phyloP scores from a whole-genome alignment of 1,140 invertebrate genomes.

The Nasonia vitripennis region DNA sequence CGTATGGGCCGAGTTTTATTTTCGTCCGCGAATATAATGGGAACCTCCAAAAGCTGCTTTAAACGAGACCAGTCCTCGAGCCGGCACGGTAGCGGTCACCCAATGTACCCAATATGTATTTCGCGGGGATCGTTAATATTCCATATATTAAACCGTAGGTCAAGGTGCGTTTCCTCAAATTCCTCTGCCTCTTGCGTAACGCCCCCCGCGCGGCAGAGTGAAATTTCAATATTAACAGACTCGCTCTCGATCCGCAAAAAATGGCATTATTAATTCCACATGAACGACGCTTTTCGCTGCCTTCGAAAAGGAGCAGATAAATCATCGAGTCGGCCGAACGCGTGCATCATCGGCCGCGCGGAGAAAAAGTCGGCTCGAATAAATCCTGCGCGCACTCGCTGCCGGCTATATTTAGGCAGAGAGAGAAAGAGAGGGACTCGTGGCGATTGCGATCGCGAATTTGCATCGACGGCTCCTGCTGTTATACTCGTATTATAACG shows the following conservation, averaged over 20 bases:
- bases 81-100: not conserved
- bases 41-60: too few relatives aligned
- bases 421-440: too few relatives aligned
- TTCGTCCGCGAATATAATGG: too few relatives aligned
- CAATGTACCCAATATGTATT: too few relatives aligned
- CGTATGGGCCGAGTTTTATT: too few relatives aligned
- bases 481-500: not conserved
- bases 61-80: too few relatives aligned
- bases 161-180: not conserved
- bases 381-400: not conserved
- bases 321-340: too few relatives aligned
- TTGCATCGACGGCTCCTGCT: not conserved
- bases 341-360: too few relatives aligned
- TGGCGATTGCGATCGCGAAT: not conserved
- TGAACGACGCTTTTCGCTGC: too few relatives aligned
- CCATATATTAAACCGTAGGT: not conserved
- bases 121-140: not conserved
- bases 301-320: too few relatives aligned
- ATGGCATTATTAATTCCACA: not conserved
- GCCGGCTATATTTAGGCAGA: not conserved
- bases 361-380: not conserved
- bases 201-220: not conserved
- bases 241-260: not conserved
- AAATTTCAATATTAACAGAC: not conserved
- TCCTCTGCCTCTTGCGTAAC: too few relatives aligned